Evolutionary conservation across 2,113 vertebrate genomes (phyloP).

Genomic region (Sitta europaea): DNA sequence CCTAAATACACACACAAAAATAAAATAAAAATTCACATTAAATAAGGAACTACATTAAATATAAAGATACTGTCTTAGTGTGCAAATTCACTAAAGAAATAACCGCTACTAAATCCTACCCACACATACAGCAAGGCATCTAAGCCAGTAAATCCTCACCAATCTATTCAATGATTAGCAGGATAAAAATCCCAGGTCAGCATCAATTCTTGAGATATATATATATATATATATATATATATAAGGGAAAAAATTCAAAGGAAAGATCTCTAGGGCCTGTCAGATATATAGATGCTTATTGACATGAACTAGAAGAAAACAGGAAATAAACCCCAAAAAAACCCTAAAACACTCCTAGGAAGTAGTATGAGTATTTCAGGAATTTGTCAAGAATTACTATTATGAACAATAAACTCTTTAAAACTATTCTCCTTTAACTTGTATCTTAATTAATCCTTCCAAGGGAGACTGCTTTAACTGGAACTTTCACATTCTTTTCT

Average conservation of each 20-base stretch:
- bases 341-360: not conserved
- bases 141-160: not conserved
- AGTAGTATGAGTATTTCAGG: not conserved
- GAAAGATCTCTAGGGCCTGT: not conserved
- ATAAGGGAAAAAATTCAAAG: not conserved
- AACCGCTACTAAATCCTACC: not conserved
- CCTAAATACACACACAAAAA: not conserved
- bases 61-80: not conserved
- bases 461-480: not conserved
- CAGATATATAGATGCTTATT: not conserved
- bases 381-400: not conserved
- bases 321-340: not conserved
- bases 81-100: not conserved
- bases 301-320: not conserved
- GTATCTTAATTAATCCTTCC: not conserved
- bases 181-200: not conserved
- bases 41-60: not conserved
- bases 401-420: not conserved
- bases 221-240: not conserved
- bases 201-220: not conserved
- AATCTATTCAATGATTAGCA: slow-evolving; percentile 16
- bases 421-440: not conserved
- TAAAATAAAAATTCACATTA: not conserved
- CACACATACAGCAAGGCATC: not conserved
- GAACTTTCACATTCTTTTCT: not conserved